Base-by-base conservation (phyloP, 2,888 invertebrate genomes). In the Acanthopleura granulata region DNA sequence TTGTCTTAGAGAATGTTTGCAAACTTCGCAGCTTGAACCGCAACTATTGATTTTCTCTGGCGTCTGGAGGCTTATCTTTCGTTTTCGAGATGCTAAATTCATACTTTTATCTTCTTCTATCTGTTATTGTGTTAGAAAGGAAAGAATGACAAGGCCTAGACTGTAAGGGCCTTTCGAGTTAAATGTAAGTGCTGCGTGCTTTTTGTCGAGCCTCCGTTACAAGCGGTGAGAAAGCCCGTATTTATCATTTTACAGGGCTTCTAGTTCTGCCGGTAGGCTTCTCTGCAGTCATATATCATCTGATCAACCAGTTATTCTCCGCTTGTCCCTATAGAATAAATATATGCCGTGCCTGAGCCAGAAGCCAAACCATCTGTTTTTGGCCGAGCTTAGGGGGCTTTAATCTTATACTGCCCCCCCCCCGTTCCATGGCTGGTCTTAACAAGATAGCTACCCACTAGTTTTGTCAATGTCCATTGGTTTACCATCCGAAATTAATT, bases 71-170 rank as follows among this genome's bases (percentile, higher is more conserved):
- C 66, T 66, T 66, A 66, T 66, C 66, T 66, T 27, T 57, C 18
- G 57, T 57, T 57, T 57, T 22, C 57, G 22, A 66, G 29, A 66
- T 27, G 22, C 66, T 66, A 66, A 66, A 66, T 66, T 25, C 66
- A 66, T 66, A 66, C 66, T 27, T 66, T 66, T 66, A 66, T 66
- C 66, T 66, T 66, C 4, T 66, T 27, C 66, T 66, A 66, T 66
- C 66, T 66, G 66, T 66, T 66, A 66, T 66, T 66, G 66, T 66
- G 22, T 66, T 66, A 27, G 66, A 66, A 66, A 66, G 66, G 29
- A 66, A 66, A 66, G 66, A 66, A 27, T 27, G 66, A 14, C 66
- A 66, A 27, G 40, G 40, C 40, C n/a, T 40, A 40, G 40, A 40
- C 3, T 40, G 40, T 40, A 40, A 3, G 40, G 9, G 4, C 40